phyloP scores from a whole-genome alignment of 2,888 invertebrate genomes.

The Hypomecis punctinalis region DNA sequence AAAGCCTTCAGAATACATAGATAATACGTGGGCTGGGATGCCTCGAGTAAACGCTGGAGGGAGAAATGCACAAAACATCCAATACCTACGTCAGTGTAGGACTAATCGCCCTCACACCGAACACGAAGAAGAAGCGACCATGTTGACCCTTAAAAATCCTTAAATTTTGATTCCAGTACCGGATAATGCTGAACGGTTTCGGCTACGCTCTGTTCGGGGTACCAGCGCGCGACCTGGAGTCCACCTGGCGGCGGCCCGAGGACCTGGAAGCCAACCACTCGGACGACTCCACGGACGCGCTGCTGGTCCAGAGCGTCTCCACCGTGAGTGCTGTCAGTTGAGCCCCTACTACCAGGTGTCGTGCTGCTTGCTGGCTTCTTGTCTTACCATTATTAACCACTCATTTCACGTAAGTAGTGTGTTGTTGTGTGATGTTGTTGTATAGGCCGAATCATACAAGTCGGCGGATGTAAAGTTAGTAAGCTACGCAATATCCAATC shows the following conservation, averaged over 20 bases:
- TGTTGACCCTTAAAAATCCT: too few species aligned
- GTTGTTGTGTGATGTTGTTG: background rate
- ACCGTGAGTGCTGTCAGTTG: constrained; percentile 86
- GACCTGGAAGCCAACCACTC: constrained; percentile 76
- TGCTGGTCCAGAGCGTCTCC: constrained; percentile 86
- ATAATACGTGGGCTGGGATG: too few species aligned
- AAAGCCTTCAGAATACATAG: too few species aligned
- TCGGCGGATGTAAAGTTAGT: too few species aligned
- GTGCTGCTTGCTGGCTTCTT: constrained; percentile 44
- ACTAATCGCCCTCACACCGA: too few species aligned
- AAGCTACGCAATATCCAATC: too few species aligned
- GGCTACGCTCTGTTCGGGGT: constrained; percentile 92
- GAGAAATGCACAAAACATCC: too few species aligned
- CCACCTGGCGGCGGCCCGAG: constrained; percentile 88
- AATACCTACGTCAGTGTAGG: too few species aligned
- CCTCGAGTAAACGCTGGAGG: too few species aligned
- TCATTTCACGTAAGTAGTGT: constrained; percentile 29
- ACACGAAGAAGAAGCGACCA: too few species aligned
- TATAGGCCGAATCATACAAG: too few species aligned
- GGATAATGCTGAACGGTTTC: constrained; percentile 93
- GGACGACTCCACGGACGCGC: constrained; percentile 80
- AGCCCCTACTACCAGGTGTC: constrained; percentile 57
- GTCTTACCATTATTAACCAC: constrained; percentile 32
- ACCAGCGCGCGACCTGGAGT: constrained; percentile 89
- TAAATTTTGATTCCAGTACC: constrained; percentile 89